Base-by-base conservation (phyloP, 1,140 invertebrate species). In the Drosophila punjabiensis region DNA sequence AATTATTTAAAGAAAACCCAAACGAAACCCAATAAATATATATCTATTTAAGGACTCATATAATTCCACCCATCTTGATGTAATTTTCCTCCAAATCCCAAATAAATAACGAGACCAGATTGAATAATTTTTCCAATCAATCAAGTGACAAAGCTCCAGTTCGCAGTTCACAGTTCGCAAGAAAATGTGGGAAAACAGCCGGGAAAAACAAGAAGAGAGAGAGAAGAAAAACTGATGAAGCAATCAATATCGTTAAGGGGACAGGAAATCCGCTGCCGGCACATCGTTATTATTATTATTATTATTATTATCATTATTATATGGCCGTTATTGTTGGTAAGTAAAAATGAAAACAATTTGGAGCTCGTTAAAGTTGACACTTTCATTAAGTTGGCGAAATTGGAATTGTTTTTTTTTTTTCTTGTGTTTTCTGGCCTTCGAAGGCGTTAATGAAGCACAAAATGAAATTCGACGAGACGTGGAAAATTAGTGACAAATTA, bases 101-200 rank as follows among this genome's bases (percentile, higher is more conserved):
- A 64, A 67, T 79, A 81, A 58, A 80, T 83, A 61, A 78, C 55
- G 48, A 78, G 65, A 73, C 67, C 79, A 91, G 82, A 90, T 91
- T 90, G 80, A 90, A 90, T 90, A 75, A 90, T 91, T 90, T 90
- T 90, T 87, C 87, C 86, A 90, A 90, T 90, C 86, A 90, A 90
- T 90, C 87, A 91, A 73, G 64, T 61, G 66, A 74, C 75, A 76
- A 78, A 87, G 80, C 61, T 67, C 55, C n/a, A n/a, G n/a, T n/a
- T 24, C 24, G 1, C 35, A 60, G 58, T 59, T 61, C 56, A 28
- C 41, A 59, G 60, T 20, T 35, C 52, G 28, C 41, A 70, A 52
- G 43, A 52, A 55, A 76, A 20, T 39, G 1, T n/a, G 11, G 18
- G 14, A 52, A 18, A 30, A 43, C 1, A 33, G 14, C 14, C 37